These are phyloP conservation scores for Procavia capensis DNA, from an alignment of 2,113 vertebrate species.

Conservation along the genomic window DNA sequence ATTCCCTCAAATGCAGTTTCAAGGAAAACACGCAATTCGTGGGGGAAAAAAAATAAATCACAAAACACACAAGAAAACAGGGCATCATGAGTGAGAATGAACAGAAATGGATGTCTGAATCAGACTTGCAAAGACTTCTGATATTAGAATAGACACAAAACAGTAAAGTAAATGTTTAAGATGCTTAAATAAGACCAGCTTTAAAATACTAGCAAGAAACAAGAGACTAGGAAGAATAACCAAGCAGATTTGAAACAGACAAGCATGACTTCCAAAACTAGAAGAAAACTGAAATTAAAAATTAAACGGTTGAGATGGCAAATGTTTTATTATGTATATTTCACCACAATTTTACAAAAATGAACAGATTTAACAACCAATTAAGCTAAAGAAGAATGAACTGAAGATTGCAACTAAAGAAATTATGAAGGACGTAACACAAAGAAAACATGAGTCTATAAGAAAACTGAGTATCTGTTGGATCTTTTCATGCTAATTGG, in stretches of 20 bases:
- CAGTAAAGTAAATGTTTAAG: background rate
- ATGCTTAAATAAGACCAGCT: background rate
- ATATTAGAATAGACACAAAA: background rate
- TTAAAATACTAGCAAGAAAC: background rate
- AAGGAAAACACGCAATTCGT: slow-evolving; percentile 4
- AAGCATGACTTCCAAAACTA: slow-evolving; percentile 18
- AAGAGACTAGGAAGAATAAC: background rate
- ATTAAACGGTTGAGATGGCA: background rate
- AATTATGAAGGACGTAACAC: background rate
- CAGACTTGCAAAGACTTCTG: background rate
- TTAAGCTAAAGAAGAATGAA: background rate
- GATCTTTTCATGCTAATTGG: background rate
- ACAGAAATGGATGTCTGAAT: background rate
- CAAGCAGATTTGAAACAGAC: background rate
- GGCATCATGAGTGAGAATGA: background rate
- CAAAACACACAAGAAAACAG: background rate
- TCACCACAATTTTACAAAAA: background rate
- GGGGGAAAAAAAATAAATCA: background rate
- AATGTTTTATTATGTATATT: background rate
- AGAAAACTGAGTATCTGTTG: background rate
- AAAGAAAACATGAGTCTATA: background rate
- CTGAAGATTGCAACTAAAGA: background rate
- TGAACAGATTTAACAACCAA: background rate
- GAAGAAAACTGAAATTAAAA: background rate
- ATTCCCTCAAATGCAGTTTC: background rate